phyloP scores from a whole-genome alignment of 2,113 vertebrate genomes.

The Pithys albifrons region DNA sequence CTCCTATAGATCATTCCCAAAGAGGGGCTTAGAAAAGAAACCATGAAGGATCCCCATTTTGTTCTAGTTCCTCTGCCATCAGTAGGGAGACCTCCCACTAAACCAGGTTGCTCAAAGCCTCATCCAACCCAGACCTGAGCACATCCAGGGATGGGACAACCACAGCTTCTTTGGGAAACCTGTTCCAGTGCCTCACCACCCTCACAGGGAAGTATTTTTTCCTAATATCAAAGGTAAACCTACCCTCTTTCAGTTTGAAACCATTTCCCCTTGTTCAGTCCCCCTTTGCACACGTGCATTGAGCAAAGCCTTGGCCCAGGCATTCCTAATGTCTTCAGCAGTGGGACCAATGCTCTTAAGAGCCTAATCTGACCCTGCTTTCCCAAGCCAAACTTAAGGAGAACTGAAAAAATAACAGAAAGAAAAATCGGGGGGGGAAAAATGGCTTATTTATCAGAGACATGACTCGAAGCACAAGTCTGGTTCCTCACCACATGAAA shows the following conservation, averaged over 20 bases:
- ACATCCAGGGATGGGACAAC: not conserved
- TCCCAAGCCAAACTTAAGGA: not conserved
- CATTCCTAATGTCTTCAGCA: not conserved
- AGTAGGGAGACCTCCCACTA: not conserved
- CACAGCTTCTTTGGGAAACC: not conserved
- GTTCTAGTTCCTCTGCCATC: fast-evolving
- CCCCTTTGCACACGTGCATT: fast-evolving
- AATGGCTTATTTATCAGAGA: not conserved
- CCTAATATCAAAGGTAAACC: not conserved
- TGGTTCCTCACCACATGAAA: constrained; percentile 24
- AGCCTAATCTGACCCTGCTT: not conserved
- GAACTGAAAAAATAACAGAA: not conserved
- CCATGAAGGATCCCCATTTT: not conserved
- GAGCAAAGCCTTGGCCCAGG: not conserved
- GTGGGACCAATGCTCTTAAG: not conserved
- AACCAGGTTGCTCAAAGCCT: not conserved
- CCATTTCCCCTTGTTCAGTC: not conserved
- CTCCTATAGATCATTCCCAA: not conserved
- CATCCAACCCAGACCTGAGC: fast-evolving
- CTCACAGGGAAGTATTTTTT: not conserved
- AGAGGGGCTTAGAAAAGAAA: not conserved
- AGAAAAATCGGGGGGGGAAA: not conserved
- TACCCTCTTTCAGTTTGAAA: not conserved
- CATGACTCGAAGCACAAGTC: fast-evolving
- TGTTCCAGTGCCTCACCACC: not conserved